Percentiles rank a stretch among this genome's conserved stretches.
These are phyloP conservation scores for Drosophila nannoptera DNA, from an alignment of 1,140 invertebrate species.

Conservation along the genomic window DNA sequence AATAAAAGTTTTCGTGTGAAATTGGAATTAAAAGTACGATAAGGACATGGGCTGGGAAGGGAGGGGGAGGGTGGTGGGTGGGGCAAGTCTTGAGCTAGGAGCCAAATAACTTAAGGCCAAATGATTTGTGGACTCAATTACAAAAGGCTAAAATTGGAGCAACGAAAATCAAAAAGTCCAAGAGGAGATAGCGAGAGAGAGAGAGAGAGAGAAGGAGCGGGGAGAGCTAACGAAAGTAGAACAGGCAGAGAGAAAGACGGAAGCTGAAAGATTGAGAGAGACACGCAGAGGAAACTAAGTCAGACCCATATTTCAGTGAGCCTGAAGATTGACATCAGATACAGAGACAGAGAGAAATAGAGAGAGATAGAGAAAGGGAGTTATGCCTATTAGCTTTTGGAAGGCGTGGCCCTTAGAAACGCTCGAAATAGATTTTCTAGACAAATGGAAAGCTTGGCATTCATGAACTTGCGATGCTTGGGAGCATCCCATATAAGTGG, in stretches of 20 bases:
- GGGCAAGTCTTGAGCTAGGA: background rate
- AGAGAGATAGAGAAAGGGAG: too few species aligned
- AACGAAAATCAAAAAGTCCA: background rate
- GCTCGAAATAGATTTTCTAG: too few species aligned
- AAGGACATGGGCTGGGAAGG: conserved; percentile 4
- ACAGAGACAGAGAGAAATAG: too few species aligned
- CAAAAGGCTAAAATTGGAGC: background rate
- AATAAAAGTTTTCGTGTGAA: conserved; percentile 70
- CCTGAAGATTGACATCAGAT: too few species aligned
- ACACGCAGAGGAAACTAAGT: too few species aligned
- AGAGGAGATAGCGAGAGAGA: background rate
- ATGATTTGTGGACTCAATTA: conserved; percentile 2
- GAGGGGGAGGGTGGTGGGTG: background rate
- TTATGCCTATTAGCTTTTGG: too few species aligned
- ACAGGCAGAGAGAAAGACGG: background rate
- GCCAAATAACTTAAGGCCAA: background rate
- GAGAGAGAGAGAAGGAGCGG: background rate
- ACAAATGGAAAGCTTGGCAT: too few species aligned
- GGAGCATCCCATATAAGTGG: too few species aligned
- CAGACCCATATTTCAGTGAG: too few species aligned
- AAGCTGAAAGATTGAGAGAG: too few species aligned
- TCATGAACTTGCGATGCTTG: too few species aligned
- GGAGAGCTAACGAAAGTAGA: background rate
- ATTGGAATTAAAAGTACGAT: conserved; percentile 69
- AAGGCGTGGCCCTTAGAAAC: too few species aligned